phyloP scores from a whole-genome alignment of 2,113 vertebrate species.

The Hippocampus comes region DNA sequence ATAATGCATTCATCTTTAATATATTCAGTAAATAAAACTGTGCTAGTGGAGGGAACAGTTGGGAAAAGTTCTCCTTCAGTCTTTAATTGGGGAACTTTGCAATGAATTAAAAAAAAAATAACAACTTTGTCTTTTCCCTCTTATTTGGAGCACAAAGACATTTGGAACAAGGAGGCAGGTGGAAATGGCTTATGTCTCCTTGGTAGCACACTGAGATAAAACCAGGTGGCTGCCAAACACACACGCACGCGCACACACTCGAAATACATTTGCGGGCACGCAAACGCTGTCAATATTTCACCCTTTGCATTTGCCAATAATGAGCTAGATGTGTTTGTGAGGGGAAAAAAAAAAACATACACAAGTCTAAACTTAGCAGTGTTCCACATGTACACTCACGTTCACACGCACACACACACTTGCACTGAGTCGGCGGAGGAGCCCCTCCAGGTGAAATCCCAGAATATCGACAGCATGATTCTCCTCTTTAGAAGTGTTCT shows the following conservation, averaged over 20 bases:
- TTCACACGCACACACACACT: too few relatives aligned
- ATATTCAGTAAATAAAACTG: background rate
- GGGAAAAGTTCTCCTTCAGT: slow-evolving; percentile 16
- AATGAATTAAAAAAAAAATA: slow-evolving; percentile 20
- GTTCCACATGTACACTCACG: slow-evolving; percentile 46
- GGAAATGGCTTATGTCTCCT: slow-evolving; percentile 77
- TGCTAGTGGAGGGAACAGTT: slow-evolving; percentile 6
- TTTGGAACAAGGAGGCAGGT: slow-evolving; percentile 71
- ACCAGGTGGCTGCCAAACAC: slow-evolving; percentile 67
- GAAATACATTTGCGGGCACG: slow-evolving; percentile 10
- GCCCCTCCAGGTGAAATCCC: slow-evolving; percentile 65
- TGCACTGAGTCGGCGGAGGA: slow-evolving; percentile 60
- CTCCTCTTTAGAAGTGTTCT: slow-evolving; percentile 43
- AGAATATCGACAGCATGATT: slow-evolving; percentile 68
- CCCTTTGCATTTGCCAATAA: slow-evolving; percentile 69
- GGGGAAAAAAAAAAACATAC: slow-evolving; percentile 45
- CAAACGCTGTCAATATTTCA: slow-evolving; percentile 60
- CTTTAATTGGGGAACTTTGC: slow-evolving; percentile 46
- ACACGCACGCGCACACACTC: slow-evolving; percentile 11
- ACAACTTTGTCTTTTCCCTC: slow-evolving; percentile 62
- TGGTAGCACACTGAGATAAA: slow-evolving; percentile 70
- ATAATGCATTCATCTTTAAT: background rate
- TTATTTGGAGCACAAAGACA: slow-evolving; percentile 70
- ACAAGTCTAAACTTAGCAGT: slow-evolving; percentile 70
- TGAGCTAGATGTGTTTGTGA: slow-evolving; percentile 52